A percentile compares a stretch with the other conserved stretches of the same genome.
Evolutionary conservation across 2,888 invertebrate genomes (phyloP).

Genomic region (Tipula helvola): DNA sequence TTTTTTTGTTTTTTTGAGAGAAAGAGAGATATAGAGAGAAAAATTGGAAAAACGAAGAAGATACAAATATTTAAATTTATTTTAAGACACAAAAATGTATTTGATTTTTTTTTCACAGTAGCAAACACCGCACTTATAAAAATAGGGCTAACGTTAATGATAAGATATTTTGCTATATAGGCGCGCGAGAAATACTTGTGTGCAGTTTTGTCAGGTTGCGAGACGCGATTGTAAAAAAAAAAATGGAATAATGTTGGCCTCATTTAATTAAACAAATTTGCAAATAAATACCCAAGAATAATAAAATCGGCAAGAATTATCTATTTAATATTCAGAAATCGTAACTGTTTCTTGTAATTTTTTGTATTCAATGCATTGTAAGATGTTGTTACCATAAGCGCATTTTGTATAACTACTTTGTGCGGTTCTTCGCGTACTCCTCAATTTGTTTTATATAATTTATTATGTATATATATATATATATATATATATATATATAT

Average conservation of each 20-base stretch:
- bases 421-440: background rate
- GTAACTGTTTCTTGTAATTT: background rate
- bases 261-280: background rate
- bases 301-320: background rate
- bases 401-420: background rate
- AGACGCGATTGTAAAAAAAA: background rate
- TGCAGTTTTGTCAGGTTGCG: background rate
- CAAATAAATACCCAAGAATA: background rate
- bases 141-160: background rate
- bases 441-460: background rate
- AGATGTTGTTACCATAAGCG: background rate
- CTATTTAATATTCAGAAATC: background rate
- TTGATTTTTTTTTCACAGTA: background rate
- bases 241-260: background rate
- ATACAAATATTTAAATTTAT: background rate
- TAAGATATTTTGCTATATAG: background rate
- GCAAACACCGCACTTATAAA: background rate
- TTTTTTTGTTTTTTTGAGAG: no score
- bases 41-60: background rate
- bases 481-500: no score
- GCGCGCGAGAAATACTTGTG: background rate
- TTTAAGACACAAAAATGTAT: background rate
- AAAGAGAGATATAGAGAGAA: background rate
- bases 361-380: background rate
- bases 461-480: no score